A percentile compares a stretch with the other conserved stretches of the same genome.
Conservation (phyloP, 2,113 vertebrate species). For the Psephotus haematonotus region DNA sequence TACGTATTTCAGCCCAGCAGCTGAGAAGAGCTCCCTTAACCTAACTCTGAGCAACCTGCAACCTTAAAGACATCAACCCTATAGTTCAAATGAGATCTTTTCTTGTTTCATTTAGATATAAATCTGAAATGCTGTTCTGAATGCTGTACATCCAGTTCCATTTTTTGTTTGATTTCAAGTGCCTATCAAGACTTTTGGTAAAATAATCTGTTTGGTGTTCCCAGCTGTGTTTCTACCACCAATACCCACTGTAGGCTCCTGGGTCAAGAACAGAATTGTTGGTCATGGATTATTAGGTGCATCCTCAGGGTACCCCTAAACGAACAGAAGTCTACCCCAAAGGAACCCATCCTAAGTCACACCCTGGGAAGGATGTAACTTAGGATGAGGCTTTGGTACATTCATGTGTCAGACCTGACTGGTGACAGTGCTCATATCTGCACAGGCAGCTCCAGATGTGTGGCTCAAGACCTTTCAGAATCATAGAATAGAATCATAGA, state of each 20-base stretch:
- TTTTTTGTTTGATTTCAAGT: neutral
- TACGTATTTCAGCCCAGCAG: neutral
- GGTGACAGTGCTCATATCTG: neutral
- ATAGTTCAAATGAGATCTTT: neutral
- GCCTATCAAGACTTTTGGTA: neutral
- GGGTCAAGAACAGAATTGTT: neutral
- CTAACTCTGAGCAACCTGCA: neutral
- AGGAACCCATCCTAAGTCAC: neutral
- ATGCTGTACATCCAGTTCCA: neutral
- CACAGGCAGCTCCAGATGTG: neutral
- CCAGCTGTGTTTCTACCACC: neutral
- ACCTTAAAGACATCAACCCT: neutral
- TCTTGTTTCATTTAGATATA: neutral
- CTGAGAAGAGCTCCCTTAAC: neutral
- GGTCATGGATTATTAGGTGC: neutral
- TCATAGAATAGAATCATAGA: too few relatives aligned
- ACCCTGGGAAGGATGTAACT: neutral
- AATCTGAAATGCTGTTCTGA: neutral
- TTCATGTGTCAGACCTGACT: fast-evolving
- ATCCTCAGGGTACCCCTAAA: neutral
- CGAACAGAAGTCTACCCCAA: neutral
- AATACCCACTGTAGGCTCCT: neutral
- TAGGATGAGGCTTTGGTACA: neutral
- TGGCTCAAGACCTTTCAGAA: neutral
- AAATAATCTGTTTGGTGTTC: neutral